These are phyloP conservation scores for Dissostichus mawsoni DNA, from an alignment of 2,113 vertebrate genomes.

Conservation along the genomic window DNA sequence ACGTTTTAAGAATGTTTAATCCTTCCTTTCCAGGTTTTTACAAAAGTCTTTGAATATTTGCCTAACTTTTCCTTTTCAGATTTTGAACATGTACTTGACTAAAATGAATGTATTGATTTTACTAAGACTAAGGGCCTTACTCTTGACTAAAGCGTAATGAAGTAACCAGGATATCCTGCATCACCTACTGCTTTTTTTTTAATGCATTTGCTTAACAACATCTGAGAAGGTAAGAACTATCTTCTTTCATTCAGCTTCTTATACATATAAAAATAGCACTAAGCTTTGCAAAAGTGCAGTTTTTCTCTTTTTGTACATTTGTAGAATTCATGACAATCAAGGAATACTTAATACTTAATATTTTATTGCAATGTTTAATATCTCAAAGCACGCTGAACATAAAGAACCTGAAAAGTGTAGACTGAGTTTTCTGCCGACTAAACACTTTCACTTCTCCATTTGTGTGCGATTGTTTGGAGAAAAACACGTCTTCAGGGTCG, in stretches of 20 bases:
- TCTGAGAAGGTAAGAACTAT: background rate
- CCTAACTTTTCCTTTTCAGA: too few species aligned
- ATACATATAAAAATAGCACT: background rate
- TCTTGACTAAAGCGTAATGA: too few species aligned
- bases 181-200: background rate
- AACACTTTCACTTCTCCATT: conserved; percentile 68
- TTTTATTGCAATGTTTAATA: background rate
- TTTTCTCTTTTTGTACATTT: background rate
- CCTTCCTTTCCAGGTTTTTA: too few species aligned
- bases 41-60: too few species aligned
- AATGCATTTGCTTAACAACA: background rate
- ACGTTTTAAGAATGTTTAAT: too few species aligned
- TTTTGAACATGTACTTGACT: too few species aligned
- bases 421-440: conserved; percentile 22
- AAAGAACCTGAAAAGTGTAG: background rate
- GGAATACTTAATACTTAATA: background rate
- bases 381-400: background rate
- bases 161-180: background rate
- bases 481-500: background rate
- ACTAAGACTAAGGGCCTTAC: too few species aligned
- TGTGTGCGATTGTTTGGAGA: background rate
- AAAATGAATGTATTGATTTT: too few species aligned
- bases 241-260: background rate
- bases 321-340: background rate
- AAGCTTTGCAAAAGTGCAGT: background rate